Percentiles rank a stretch among this genome's conserved stretches.
Evolutionary conservation across 1,140 invertebrate genomes (phyloP).

Genomic region (Drosophila chauvacae): DNA sequence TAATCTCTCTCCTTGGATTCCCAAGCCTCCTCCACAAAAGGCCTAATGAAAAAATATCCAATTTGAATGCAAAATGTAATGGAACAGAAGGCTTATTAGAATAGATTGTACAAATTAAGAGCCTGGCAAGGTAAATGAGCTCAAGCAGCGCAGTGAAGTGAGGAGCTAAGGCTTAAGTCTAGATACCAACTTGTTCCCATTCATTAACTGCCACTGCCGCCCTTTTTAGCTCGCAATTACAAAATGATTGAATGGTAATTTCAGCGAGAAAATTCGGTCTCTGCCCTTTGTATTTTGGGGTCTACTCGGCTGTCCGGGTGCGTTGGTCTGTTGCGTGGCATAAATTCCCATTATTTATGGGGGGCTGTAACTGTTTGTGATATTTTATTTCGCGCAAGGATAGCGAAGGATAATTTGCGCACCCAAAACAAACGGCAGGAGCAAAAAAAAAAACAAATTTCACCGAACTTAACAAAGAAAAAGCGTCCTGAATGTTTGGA

Average conservation of each 20-base stretch:
- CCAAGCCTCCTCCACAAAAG: neutral
- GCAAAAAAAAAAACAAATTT: slow-evolving; percentile 6
- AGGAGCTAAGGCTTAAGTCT: slow-evolving; percentile 3
- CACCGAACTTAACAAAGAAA: slow-evolving; percentile 81
- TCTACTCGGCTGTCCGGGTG: neutral
- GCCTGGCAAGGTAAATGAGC: slow-evolving; percentile 55
- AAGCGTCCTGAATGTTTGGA: slow-evolving; percentile 81
- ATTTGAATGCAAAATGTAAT: slow-evolving; percentile 61
- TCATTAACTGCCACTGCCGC: slow-evolving; percentile 4
- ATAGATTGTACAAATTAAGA: slow-evolving; percentile 77
- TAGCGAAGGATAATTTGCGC: slow-evolving; percentile 71
- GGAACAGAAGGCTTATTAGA: slow-evolving; percentile 68
- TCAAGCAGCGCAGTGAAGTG: slow-evolving; percentile 19
- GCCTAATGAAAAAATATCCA: slow-evolving; percentile 50
- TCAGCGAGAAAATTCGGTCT: slow-evolving; percentile 61
- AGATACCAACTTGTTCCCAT: neutral
- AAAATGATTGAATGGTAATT: slow-evolving; percentile 84
- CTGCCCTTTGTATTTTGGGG: slow-evolving; percentile 51
- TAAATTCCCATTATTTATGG: slow-evolving; percentile 84
- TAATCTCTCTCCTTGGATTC: neutral
- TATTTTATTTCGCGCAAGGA: slow-evolving; percentile 84
- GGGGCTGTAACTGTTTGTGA: slow-evolving; percentile 83
- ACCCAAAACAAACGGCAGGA: slow-evolving; percentile 36
- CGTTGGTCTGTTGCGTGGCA: slow-evolving; percentile 51
- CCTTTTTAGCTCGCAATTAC: slow-evolving; percentile 63